Base-by-base conservation (phyloP, 2,888 invertebrate species). In the Lithophane semibrunnea region DNA sequence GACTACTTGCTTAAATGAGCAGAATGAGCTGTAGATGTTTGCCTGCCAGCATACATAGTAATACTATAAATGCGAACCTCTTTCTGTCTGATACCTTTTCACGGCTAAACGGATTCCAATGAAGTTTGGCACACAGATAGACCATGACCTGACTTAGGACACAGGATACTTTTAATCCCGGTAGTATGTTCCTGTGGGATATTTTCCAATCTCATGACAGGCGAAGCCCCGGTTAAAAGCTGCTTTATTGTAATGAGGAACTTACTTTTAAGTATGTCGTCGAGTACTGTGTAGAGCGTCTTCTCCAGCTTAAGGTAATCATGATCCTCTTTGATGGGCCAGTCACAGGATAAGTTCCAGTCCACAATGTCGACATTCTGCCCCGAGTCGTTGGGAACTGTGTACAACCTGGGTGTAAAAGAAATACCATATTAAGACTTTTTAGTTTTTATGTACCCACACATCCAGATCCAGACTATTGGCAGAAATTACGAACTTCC, bases 191-290 rank as follows among this genome's bases (percentile, higher is more conserved):
- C 37, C 37, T 37, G 37, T 37, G 37, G 37, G 37, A 37, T 37
- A 37, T 37, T 37, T 37, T 37, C 37, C 37, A 37, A 37, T 0
- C 37, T 37, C 37, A 37, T 37, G 5, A 4, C 5, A 37, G 37
- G 5, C 5, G 0, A 37, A 37, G 21, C 13, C 12, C 3, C 8
- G 1, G 29, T 3, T 5, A 16, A 5, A 21, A 37, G 2, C 16
- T 16, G n/a, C n/a, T 68, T 42, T 21, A 42, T 58, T 58, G 61
- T 29, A 47, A 66, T 37, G 42, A 73, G 54, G 10, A 73, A 95
- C 96, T 96, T 87, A 96, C 96, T 93, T 92, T 94, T 95, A 73
- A 95, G 90, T 78, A 95, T 91, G 80, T 91, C 91, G 87, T 96
- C 96, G 76, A 96, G 92, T 71, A 94, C 75, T 37, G 85, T 82